These are phyloP conservation scores for Delphinus delphis DNA, from an alignment of 2,113 vertebrate species.

Conservation along the genomic window DNA sequence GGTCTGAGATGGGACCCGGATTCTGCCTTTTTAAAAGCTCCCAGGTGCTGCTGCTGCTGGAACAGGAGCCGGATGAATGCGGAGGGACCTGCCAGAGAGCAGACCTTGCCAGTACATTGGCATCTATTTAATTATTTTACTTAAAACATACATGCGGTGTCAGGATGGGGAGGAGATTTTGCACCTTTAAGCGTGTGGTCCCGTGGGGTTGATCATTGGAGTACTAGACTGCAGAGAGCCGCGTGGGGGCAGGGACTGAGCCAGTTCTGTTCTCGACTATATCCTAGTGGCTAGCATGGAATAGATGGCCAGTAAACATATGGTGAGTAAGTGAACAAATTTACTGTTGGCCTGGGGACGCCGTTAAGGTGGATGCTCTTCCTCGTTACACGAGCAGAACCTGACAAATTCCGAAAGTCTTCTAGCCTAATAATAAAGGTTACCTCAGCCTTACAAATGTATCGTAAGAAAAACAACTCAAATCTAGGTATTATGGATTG, in stretches of 20 bases:
- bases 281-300: not conserved
- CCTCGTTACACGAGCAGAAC: not conserved
- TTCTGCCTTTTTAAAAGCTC: not conserved
- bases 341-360: not conserved
- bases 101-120: not conserved
- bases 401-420: not conserved
- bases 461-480: not conserved
- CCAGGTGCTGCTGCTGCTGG: not conserved
- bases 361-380: not conserved
- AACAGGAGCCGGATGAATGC: not conserved
- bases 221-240: not conserved
- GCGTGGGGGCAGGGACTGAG: rapidly evolving
- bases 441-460: not conserved
- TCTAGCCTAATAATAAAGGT: not conserved
- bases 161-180: not conserved
- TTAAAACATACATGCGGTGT: not conserved
- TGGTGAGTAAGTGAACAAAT: not conserved
- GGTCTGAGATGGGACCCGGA: not conserved
- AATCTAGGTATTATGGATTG: not conserved
- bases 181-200: not conserved
- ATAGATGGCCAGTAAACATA: not conserved
- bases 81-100: not conserved
- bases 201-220: not conserved
- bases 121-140: constrained; percentile 28
- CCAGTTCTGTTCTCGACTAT: not conserved